These are phyloP conservation scores for Zalophus californianus DNA, from an alignment of 2,797 vertebrate genomes.

Conservation along the genomic window DNA sequence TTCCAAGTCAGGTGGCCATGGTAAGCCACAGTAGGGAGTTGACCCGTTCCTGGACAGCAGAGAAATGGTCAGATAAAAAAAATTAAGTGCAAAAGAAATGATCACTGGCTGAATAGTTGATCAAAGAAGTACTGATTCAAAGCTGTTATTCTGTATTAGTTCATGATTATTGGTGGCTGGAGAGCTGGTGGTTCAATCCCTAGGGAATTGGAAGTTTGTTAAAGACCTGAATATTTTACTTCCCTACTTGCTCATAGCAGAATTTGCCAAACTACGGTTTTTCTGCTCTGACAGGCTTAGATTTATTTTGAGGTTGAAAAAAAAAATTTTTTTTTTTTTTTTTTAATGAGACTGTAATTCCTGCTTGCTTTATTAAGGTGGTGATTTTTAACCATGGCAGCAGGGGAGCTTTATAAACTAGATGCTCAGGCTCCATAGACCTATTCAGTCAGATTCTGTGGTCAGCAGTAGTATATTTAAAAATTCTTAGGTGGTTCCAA, in stretches of 20 bases:
- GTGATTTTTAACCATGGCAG: neutral
- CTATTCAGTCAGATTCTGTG: neutral
- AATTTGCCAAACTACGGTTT: neutral
- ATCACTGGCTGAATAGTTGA: neutral
- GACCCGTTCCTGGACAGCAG: neutral
- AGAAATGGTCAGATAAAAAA: neutral
- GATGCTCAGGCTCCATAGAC: neutral
- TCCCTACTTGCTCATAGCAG: neutral
- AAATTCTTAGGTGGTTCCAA: neutral
- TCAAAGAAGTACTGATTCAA: neutral
- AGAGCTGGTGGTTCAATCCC: neutral
- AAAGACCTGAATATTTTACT: neutral
- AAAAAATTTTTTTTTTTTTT: neutral
- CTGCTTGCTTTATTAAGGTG: neutral
- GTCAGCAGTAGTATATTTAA: neutral
- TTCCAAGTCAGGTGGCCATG: neutral
- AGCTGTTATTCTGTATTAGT: neutral
- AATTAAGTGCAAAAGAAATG: neutral
- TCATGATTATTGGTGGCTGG: neutral
- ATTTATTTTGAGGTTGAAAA: conserved; percentile 24
- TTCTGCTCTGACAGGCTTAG: neutral
- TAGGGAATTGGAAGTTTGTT: conserved; percentile 6
- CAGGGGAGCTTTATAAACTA: neutral
- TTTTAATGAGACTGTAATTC: neutral
- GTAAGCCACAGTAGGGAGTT: neutral